Evolutionary conservation across 2,113 vertebrate species (phyloP), one percentile per base, ranked within the genome.

Genomic region (Phrynosoma platyrhinos): DNA sequence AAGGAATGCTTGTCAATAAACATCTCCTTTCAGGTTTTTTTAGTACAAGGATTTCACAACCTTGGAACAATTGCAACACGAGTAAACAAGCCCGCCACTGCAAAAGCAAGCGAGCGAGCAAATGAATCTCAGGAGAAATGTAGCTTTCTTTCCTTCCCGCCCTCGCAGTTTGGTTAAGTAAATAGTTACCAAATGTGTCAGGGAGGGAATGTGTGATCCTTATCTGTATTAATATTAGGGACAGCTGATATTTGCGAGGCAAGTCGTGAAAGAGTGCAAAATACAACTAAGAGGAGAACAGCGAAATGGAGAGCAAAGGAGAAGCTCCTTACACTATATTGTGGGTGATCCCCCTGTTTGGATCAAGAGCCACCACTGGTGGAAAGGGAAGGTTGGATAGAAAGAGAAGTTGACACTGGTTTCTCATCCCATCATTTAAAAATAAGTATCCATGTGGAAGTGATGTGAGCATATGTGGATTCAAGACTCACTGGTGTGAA

Each of bases 21-120:
- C 94, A 96, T 95, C 95, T 95, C 93, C 92, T 94, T 96, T 86
- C 66, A 92, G 90, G 90, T 96, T 96, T 94, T 96, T 94, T 95
- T 89, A 95, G 93, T 68, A 88, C 13, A 82, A 47, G 79, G 96
- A 96, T 97, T 97, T 97, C 96, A 97, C 95, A 97, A 97, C 91
- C 90, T 76, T 85, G 86, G 62, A 91, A 71, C 78, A 88, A 58
- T 97, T 97, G 96, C 95, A 95, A 96, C 83, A 94, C 89, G 69
- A 90, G 94, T 95, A 96, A 96, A 95, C 89, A 95, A 93, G 93
- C 91, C 74, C 84, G 92, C 90, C 81, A 10, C 32, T 52, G n/a
- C 40, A 36, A 64, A 40, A 66, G 18, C 1, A 5, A 16, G 74
- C 2, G 74, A 9, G 18, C 9, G n/a, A 18, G 32, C n/a, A 90